Evolutionary conservation across 2,113 vertebrate species (phyloP).

Genomic region (Semnornis frantzii): DNA sequence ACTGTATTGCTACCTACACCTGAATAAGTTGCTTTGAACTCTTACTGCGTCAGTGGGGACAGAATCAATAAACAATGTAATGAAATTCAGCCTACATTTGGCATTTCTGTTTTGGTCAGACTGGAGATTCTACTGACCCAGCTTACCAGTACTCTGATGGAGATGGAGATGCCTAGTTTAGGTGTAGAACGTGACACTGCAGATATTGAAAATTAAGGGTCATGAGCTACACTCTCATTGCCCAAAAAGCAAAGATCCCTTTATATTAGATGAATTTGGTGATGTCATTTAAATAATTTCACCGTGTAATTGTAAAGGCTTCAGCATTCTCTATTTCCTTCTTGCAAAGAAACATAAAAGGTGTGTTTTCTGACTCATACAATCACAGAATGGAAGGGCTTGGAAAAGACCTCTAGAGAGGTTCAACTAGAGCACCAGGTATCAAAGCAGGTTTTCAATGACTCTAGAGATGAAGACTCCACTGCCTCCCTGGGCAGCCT

Average conservation of each 20-base stretch:
- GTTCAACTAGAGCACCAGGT: too few species aligned
- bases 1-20: neutral
- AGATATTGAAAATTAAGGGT: neutral
- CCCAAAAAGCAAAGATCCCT: neutral
- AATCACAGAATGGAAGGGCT: too few species aligned
- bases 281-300: neutral
- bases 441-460: too few species aligned
- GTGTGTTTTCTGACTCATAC: too few species aligned
- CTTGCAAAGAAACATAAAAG: neutral
- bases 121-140: neutral
- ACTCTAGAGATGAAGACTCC: too few species aligned
- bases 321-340: neutral
- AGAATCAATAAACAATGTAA: neutral
- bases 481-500: too few species aligned
- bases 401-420: too few species aligned
- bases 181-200: neutral
- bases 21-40: neutral
- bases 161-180: neutral
- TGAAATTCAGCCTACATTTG: neutral
- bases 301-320: neutral
- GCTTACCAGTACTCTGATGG: neutral
- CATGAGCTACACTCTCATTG: neutral
- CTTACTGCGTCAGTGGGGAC: neutral
- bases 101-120: neutral
- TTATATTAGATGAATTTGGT: neutral